Conservation (phyloP, 2,113 vertebrate species). For the Alligator sinensis region DNA sequence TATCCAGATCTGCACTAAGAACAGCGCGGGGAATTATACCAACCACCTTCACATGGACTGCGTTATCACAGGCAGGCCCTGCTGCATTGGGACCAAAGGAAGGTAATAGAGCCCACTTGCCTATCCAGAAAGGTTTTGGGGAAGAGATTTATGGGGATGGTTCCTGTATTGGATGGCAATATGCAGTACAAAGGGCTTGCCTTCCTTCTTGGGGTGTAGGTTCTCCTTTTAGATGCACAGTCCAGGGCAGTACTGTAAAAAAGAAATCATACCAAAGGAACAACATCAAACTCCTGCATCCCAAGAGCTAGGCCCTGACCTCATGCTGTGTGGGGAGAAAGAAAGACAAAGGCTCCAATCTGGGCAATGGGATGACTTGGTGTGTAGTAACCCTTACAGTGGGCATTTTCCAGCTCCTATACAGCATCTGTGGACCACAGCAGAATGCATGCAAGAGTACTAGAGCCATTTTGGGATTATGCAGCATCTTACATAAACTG, state of each 20-base stretch:
- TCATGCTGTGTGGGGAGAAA: neutral
- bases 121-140: neutral
- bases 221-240: neutral
- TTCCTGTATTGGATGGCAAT: too few relatives aligned
- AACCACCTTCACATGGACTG: constrained; percentile 98
- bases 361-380: neutral
- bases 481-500: neutral
- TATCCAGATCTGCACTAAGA: constrained; percentile 94
- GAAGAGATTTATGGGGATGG: fast-evolving
- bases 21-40: constrained; percentile 94
- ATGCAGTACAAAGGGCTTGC: neutral
- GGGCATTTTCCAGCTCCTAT: neutral
- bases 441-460: neutral
- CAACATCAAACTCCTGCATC: neutral
- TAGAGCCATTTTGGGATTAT: neutral
- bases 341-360: neutral
- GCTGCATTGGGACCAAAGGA: constrained; percentile 98
- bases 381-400: neutral
- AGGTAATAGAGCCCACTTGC: constrained; percentile 80
- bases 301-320: neutral
- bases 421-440: neutral
- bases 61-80: constrained; percentile 94
- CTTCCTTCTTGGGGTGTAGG: neutral
- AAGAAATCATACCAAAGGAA: neutral
- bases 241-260: neutral